phyloP scores from a whole-genome alignment of 2,113 vertebrate species.

The Polypterus bichir region DNA sequence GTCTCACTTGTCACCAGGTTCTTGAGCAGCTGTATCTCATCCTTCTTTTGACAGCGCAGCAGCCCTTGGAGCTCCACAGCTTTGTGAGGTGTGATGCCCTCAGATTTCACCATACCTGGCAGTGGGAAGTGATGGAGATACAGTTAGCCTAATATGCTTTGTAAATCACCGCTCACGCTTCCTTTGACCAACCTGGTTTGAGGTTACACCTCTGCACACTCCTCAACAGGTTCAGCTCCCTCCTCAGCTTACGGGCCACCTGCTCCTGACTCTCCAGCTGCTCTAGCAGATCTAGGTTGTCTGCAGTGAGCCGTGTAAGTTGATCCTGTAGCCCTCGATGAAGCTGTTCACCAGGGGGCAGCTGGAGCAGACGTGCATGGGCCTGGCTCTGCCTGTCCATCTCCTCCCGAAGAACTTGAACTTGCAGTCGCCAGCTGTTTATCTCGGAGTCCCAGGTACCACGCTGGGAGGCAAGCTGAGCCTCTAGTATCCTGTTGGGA shows the following conservation, averaged over 20 bases:
- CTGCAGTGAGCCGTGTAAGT: slow-evolving; percentile 7
- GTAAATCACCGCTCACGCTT: no score
- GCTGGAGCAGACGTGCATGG: slow-evolving; percentile 1
- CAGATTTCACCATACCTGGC: no score
- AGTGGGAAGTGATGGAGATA: no score
- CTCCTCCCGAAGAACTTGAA: slow-evolving; percentile 17
- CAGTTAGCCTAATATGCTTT: no score
- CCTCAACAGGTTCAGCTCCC: slow-evolving; percentile 42
- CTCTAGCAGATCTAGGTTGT: slow-evolving; percentile 38
- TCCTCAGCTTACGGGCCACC: slow-evolving; percentile 39
- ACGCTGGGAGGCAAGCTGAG: slow-evolving; percentile 43
- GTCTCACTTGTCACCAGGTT: slow-evolving; percentile 55
- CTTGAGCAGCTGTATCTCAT: slow-evolving; percentile 52
- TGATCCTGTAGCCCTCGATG: slow-evolving; percentile 27
- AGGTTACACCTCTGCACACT: slow-evolving; percentile 12
- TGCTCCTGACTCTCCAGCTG: slow-evolving; percentile 45
- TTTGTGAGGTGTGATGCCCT: not conserved
- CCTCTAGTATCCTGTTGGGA: slow-evolving; percentile 46
- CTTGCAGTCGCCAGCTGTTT: slow-evolving; percentile 27
- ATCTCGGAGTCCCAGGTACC: slow-evolving; percentile 39
- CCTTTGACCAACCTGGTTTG: slow-evolving; percentile 6
- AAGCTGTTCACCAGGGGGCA: slow-evolving; percentile 14
- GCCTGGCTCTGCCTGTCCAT: slow-evolving; percentile 16
- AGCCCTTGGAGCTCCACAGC: slow-evolving; percentile 32
- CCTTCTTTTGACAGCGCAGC: slow-evolving; percentile 50